Evolutionary conservation across 2,888 invertebrate species (phyloP), one percentile per base, ranked within the genome.

Genomic region (Tinea semifulvella): DNA sequence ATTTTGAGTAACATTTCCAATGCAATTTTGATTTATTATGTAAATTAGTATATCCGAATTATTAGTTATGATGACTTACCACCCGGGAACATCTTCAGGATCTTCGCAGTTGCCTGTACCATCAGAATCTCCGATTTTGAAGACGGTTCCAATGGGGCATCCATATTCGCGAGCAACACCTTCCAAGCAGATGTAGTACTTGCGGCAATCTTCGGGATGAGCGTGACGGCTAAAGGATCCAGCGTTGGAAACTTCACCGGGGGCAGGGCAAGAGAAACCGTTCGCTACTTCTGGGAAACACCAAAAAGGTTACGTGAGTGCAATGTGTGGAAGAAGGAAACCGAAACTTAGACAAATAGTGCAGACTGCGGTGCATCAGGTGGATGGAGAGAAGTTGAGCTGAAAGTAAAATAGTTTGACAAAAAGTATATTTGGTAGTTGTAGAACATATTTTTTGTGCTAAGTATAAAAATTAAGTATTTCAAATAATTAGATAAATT

Each of bases 211-310:
- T 54, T 94, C 94, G 26, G 95, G 95, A 75, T 96, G 96, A 47
- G 95, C 94, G 77, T 96, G 96, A 65, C 96, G 89, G 57, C 94
- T 94, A 89, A 96, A 96, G 51, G 94, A 91, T 50, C 94, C 95
- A 52, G 90, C 85, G 62, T 88, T 89, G 59, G 90, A 86, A 22
- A 91, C 84, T 74, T 93, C 92, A 60, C 92, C 92, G 45, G 90
- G 84, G 51, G 90, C 89, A 46, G 94, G 92, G 76, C 95, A 95
- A 52, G 84, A 65, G 84, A 95, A 95, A 62, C 94, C 95, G 71
- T 90, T 91, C 61, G 93, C 93, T 68, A 94, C 92, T 85, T 95
- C 95, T 94, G 84, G 51, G 81, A 61, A 68, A 64, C 55, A 66
- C 63, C 60, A 57, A 57, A 61, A 58, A 57, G 61, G 65, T 67